Base-by-base conservation (phyloP, 35 echinoderm and acorn worm genomes). In the Eucidaris tribuloides region DNA sequence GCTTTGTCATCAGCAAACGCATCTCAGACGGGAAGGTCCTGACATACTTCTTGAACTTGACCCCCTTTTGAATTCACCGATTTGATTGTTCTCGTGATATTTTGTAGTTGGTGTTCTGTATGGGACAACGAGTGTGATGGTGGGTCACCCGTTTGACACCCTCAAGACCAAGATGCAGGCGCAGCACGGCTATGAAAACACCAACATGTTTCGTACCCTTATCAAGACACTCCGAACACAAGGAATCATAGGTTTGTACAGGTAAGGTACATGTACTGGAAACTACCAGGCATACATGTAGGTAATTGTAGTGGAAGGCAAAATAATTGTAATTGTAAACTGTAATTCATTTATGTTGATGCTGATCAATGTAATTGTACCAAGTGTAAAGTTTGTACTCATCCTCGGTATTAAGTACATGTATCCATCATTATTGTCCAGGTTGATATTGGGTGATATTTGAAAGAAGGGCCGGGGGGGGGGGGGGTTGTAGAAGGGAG, bases 161-260 rank as follows among this genome's bases (percentile, higher is more conserved):
- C 87, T 98, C 65, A 98, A 98, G 76, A 98, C 68, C 42, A 98
- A 93, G 44, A 98, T 98, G 95, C 95, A 98, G 45, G 95, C 86
- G 29, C 94, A 98, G 77, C 49, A 7, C 33, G 95, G 95, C 0
- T 98, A 78, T 81, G 95, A 98, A 55, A 85, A 62, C 15, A 65
- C 60, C 14, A 79, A 82, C n/a, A 89, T 98, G 90, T 81, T 90
- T 56, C 80, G 71, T 36, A 98, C 95, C 25, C 82, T 98, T 45
- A 34, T 70, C 23, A 98, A 87, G 50, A 98, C 90, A 39, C 83
- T 98, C 36, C 77, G 86, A 29, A 93, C 78, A 28, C 95, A 98
- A 44, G 95, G 95, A 54, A 58, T 98, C 46, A 93, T 98, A 58
- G 95, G 95, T 32, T 88, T 98, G 31, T 98, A 98, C 58, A 98